These are phyloP conservation scores for Allolobophora icterica DNA, from an alignment of 2,888 invertebrate genomes.

Conservation along the genomic window DNA sequence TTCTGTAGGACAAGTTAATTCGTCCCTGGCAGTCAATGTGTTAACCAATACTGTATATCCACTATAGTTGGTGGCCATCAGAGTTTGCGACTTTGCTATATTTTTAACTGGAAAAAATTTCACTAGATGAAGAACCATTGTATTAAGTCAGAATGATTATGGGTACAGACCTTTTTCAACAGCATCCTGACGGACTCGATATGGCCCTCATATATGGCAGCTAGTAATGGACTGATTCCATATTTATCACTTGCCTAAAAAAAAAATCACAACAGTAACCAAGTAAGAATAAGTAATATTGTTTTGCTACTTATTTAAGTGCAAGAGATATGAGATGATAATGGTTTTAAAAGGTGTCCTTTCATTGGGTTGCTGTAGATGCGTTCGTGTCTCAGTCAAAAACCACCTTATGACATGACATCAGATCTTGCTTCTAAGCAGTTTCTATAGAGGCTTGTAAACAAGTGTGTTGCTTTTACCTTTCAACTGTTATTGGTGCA, in stretches of 20 bases:
- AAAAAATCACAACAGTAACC: neutral
- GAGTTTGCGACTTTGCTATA: no score
- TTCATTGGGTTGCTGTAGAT: neutral
- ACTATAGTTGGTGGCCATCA: no score
- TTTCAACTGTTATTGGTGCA: neutral
- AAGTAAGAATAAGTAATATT: neutral
- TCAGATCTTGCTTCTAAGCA: neutral
- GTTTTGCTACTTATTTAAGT: neutral
- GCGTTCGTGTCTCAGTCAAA: neutral
- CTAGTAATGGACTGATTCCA: conserved; percentile 89
- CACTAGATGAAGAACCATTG: neutral
- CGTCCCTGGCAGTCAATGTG: no score
- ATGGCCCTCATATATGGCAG: conserved; percentile 97
- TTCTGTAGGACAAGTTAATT: no score
- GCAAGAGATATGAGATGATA: neutral
- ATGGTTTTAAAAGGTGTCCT: neutral
- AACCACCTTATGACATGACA: neutral
- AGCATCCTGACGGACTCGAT: conserved; percentile 86
- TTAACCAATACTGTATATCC: no score
- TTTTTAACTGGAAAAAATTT: neutral
- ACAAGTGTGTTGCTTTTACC: neutral
- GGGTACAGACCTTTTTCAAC: conserved; percentile 76
- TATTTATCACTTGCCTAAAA: conserved; percentile 86
- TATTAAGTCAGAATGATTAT: conserved; percentile 17
- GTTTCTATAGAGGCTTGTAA: neutral